Evolutionary conservation across 2,888 invertebrate species (phyloP).

Genomic region (Drosophila antonietae): DNA sequence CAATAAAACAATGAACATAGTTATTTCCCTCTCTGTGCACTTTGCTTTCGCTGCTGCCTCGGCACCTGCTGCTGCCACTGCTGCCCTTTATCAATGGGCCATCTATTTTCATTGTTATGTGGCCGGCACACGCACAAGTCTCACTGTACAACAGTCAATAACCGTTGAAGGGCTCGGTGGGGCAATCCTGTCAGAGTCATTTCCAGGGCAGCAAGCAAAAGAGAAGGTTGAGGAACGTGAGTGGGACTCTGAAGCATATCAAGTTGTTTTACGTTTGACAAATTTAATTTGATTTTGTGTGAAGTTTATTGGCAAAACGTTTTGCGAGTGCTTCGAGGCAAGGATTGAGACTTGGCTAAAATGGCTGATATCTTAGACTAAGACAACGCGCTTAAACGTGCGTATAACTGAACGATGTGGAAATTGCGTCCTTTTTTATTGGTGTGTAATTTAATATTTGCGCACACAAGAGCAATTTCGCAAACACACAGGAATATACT

Average conservation of each 20-base stretch:
- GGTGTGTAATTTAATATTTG: conserved; percentile 49
- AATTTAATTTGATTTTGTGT: conserved; percentile 80
- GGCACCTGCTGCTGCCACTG: conserved; percentile 8
- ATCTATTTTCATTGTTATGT: conserved; percentile 78
- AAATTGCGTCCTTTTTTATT: conserved; percentile 20
- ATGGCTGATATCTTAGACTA: conserved; percentile 7
- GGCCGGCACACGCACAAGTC: conserved; percentile 55
- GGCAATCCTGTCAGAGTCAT: conserved; percentile 28
- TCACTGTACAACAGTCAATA: conserved; percentile 45
- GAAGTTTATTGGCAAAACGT: conserved; percentile 79
- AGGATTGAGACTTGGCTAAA: conserved; percentile 8
- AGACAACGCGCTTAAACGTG: conserved; percentile 53
- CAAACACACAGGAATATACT: conserved; percentile 1
- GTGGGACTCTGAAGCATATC: conserved; percentile 58
- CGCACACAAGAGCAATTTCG: conserved; percentile 15
- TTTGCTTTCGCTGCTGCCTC: neutral
- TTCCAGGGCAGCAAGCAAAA: neutral
- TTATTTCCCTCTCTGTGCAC: neutral
- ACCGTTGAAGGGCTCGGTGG: conserved; percentile 43
- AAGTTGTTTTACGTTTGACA: conserved; percentile 77
- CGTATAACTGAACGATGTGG: conserved; percentile 51
- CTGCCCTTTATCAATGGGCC: conserved; percentile 59
- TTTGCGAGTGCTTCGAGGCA: conserved; percentile 46
- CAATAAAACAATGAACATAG: conserved; percentile 69
- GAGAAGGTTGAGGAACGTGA: neutral